Evolutionary conservation across 53 echinoderm and acorn worm genomes (phyloP).

Genomic region (Antedon mediterranea): DNA sequence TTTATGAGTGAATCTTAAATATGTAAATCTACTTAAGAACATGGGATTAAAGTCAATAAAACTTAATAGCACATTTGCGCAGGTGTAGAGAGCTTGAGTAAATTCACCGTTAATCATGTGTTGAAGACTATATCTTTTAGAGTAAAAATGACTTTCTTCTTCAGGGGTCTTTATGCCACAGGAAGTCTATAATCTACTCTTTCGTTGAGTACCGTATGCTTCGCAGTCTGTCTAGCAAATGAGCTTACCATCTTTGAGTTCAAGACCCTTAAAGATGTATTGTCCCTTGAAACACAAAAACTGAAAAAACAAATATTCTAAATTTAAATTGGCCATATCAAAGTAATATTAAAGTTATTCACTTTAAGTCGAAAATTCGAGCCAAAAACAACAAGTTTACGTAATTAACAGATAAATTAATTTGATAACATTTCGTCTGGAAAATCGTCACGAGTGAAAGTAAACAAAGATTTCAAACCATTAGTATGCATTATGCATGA

Average conservation of each 20-base stretch:
- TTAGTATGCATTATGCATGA: no score
- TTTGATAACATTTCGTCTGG: no score
- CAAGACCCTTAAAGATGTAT: no score
- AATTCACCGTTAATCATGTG: background rate
- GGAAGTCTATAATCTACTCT: background rate
- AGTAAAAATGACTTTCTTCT: background rate
- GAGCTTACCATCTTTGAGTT: background rate
- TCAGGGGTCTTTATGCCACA: background rate
- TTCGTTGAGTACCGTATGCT: background rate
- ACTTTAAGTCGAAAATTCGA: no score
- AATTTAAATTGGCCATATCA: no score
- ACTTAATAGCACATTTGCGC: background rate
- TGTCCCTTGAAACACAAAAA: no score
- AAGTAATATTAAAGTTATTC: no score
- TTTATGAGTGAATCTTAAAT: background rate
- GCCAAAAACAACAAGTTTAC: no score
- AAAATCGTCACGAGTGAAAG: no score
- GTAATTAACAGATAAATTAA: no score
- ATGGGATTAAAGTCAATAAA: background rate
- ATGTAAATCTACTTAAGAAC: background rate
- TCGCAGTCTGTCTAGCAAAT: background rate
- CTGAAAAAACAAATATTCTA: no score
- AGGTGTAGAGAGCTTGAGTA: background rate
- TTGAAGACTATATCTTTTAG: background rate
- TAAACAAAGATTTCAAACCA: no score